Conservation (phyloP, 2,888 invertebrate genomes). For the Cenopis cana region DNA sequence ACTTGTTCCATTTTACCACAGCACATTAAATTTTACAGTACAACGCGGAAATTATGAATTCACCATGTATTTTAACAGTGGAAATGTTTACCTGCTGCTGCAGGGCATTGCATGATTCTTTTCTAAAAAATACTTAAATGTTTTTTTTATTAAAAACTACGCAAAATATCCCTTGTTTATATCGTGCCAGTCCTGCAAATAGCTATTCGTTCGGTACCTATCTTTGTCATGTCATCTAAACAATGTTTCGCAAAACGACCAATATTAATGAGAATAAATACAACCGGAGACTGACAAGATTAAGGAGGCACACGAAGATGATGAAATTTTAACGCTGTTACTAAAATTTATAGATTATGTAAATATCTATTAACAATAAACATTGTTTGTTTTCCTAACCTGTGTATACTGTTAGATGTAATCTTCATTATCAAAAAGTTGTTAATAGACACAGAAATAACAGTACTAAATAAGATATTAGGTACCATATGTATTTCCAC, state of each 20-base stretch:
- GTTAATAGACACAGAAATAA: too few species aligned
- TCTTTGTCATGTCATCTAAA: not conserved
- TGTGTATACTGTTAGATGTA: too few species aligned
- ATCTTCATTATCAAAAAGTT: too few species aligned
- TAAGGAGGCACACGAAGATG: not conserved
- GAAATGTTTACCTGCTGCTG: slow-evolving; percentile 73
- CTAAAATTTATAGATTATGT: not conserved
- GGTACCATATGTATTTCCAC: too few species aligned
- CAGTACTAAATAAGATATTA: too few species aligned
- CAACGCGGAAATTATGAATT: not conserved
- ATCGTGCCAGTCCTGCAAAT: slow-evolving; percentile 15
- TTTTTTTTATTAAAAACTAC: slow-evolving; percentile 53
- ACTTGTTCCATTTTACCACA: not conserved
- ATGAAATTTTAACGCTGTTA: not conserved
- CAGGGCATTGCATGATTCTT: slow-evolving; percentile 66
- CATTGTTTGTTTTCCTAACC: too few species aligned
- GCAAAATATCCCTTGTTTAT: slow-evolving; percentile 11
- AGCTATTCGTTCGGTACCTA: slow-evolving; percentile 12
- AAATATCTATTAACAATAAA: not conserved
- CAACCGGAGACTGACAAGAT: too few species aligned
- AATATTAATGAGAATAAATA: not conserved
- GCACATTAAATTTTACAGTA: not conserved
- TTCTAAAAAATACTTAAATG: slow-evolving; percentile 65
- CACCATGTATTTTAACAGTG: not conserved
- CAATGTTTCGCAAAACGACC: too few species aligned